Percentiles rank a stretch among this genome's conserved stretches.
Conservation (phyloP, 2,888 invertebrate genomes). For the Tetrapedia diversipes region DNA sequence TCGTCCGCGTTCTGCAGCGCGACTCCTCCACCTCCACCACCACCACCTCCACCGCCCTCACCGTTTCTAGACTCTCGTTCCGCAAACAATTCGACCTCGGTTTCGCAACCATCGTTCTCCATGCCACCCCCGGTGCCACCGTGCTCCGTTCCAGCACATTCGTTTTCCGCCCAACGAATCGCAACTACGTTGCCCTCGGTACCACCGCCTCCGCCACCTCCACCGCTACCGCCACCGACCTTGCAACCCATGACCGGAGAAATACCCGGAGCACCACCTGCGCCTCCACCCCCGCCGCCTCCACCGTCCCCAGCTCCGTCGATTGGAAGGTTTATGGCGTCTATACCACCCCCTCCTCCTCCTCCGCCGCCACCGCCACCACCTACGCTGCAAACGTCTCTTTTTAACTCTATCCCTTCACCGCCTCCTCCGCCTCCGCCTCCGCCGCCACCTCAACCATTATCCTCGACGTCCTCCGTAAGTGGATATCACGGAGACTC, state of each 20-base stretch:
- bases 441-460: neutral
- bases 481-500: neutral
- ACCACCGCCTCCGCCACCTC: conserved; percentile 56
- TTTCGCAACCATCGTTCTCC: conserved; percentile 26
- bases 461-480: neutral
- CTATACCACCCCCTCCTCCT: conserved; percentile 69
- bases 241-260: conserved; percentile 30
- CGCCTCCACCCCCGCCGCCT: conserved; percentile 27
- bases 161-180: conserved; percentile 11
- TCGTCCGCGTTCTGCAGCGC: conserved; percentile 75
- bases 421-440: conserved; percentile 45
- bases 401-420: conserved; percentile 1
- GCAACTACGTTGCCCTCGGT: conserved; percentile 21
- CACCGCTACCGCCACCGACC: conserved; percentile 9
- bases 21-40: conserved; percentile 62
- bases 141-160: neutral
- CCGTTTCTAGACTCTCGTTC: conserved; percentile 21
- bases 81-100: neutral
- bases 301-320: conserved; percentile 31
- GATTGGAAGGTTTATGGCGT: conserved; percentile 58
- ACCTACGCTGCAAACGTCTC: neutral
- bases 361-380: conserved; percentile 23
- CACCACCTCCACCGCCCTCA: conserved; percentile 73
- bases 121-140: conserved; percentile 50
- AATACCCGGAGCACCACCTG: conserved; percentile 14